Percentiles rank a stretch among this genome's conserved stretches.
Conservation (phyloP, 2,888 invertebrate genomes). For the Eristalinus aeneus region DNA sequence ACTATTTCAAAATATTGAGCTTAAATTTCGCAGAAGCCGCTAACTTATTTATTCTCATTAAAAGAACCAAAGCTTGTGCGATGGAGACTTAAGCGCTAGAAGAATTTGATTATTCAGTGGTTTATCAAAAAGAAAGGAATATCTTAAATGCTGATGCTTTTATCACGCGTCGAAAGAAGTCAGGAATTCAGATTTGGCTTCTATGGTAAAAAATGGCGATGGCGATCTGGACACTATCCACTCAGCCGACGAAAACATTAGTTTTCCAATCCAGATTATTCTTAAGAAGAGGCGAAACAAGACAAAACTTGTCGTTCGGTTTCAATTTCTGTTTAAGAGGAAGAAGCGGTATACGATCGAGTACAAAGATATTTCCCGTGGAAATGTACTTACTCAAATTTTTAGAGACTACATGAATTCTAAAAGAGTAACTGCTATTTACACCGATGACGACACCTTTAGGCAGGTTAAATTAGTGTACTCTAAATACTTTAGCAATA, state of each 20-base stretch:
- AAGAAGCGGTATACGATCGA: constrained; percentile 5
- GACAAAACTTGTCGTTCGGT: neutral
- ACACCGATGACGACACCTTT: constrained; percentile 8
- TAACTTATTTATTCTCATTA: constrained; percentile 73
- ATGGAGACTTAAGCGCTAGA: constrained; percentile 43
- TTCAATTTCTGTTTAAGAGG: constrained; percentile 8
- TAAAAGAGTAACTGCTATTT: constrained; percentile 1
- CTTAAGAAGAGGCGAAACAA: neutral
- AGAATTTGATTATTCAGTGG: constrained; percentile 44
- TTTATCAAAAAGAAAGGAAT: constrained; percentile 27
- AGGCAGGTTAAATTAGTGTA: neutral
- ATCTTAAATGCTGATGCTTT: constrained; percentile 54
- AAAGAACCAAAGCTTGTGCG: constrained; percentile 65
- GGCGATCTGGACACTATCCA: neutral
- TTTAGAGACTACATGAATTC: constrained; percentile 15
- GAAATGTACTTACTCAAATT: neutral
- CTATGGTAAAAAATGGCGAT: neutral
- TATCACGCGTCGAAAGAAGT: constrained; percentile 33
- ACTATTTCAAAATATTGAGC: too few relatives aligned
- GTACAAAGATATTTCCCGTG: neutral
- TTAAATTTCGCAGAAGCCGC: constrained; percentile 77
- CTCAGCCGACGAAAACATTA: neutral
- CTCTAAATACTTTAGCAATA: constrained; percentile 10
- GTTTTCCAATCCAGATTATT: constrained; percentile 8
- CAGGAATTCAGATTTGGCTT: neutral